A percentile compares a stretch with the other conserved stretches of the same genome.
Conservation (phyloP, 2,113 vertebrate genomes). For the Hirundichthys speculiger region DNA sequence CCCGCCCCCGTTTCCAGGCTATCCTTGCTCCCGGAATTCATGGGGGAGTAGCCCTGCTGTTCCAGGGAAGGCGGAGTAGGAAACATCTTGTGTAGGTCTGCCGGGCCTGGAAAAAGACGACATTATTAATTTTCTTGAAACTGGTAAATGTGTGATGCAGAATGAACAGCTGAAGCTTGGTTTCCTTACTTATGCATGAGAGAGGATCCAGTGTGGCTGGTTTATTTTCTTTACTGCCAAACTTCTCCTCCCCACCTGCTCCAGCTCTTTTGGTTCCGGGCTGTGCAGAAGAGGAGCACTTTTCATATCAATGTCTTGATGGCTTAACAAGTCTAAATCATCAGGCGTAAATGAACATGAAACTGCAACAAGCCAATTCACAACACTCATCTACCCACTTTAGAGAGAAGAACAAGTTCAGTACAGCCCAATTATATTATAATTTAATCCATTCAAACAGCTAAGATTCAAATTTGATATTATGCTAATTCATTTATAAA, state of each 20-base stretch:
- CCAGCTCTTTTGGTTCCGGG: slow-evolving; percentile 89
- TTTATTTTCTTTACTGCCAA: slow-evolving; percentile 88
- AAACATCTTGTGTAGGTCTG: slow-evolving; percentile 98
- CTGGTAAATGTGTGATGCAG: background rate
- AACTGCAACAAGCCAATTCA: too few species aligned
- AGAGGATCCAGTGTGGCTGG: slow-evolving; percentile 85
- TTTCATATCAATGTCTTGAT: too few species aligned
- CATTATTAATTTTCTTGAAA: slow-evolving; percentile 12
- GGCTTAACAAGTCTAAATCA: too few species aligned
- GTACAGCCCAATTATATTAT: too few species aligned
- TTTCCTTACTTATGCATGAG: slow-evolving; percentile 91
- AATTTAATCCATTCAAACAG: too few species aligned
- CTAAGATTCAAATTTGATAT: too few species aligned
- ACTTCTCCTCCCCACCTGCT: slow-evolving; percentile 87
- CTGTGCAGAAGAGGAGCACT: slow-evolving; percentile 63
- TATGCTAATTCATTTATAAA: too few species aligned
- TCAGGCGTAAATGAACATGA: too few species aligned
- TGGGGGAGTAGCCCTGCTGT: slow-evolving; percentile 97
- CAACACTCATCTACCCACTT: too few species aligned
- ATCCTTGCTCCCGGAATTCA: slow-evolving; percentile 96
- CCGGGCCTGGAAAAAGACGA: slow-evolving; percentile 83
- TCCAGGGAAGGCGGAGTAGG: slow-evolving; percentile 98
- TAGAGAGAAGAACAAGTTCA: too few species aligned
- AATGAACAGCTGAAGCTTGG: background rate
- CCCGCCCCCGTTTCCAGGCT: slow-evolving; percentile 90